phyloP scores from a whole-genome alignment of 92 coral and sea anemone species.

The Umimayanthus kanabou region DNA sequence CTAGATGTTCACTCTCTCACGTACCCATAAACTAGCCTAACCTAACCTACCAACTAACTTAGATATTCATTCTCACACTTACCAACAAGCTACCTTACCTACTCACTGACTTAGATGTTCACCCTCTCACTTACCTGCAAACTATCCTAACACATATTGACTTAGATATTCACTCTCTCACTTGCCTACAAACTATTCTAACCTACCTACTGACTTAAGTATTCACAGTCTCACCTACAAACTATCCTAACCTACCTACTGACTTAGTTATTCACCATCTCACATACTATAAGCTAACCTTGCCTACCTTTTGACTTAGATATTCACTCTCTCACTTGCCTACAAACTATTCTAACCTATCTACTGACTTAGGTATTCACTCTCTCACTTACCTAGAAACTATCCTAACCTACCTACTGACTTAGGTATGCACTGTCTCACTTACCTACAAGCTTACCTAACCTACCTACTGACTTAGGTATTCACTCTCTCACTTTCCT shows the following conservation, averaged over 20 bases:
- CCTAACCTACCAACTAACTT: neutral
- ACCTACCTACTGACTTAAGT: neutral
- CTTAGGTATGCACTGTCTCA: neutral
- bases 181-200: neutral
- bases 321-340: neutral
- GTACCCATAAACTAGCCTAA: neutral
- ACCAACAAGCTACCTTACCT: too few relatives aligned
- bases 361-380: neutral
- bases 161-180: neutral
- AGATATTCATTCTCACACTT: neutral
- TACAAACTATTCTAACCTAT: neutral
- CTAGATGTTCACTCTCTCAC: neutral
- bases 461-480: neutral
- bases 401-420: neutral
- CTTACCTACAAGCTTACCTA: neutral
- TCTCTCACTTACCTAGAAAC: too few relatives aligned
- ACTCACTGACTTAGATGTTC: too few relatives aligned
- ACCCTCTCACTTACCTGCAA: too few relatives aligned
- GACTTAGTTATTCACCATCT: too few relatives aligned
- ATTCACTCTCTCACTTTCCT: neutral
- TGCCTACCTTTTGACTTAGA: neutral
- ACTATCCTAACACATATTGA: neutral
- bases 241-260: too few relatives aligned
- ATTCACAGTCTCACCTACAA: too few relatives aligned
- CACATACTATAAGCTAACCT: too few relatives aligned